These are phyloP conservation scores for Xenopus borealis DNA, from an alignment of 2,113 vertebrate genomes.

Conservation along the genomic window DNA sequence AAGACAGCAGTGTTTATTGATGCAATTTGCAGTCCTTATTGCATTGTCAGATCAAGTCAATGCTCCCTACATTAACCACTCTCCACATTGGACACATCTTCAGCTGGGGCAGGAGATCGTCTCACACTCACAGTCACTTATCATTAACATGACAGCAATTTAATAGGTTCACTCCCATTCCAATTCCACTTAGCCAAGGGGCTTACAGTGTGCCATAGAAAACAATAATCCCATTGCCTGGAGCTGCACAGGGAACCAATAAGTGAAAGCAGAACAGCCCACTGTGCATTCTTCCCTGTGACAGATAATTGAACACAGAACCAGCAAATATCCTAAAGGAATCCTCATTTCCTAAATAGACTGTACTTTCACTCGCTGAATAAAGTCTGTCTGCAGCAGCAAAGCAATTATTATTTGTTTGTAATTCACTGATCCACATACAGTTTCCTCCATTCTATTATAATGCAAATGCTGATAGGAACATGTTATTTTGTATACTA, in stretches of 20 bases:
- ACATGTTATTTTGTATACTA: too few species aligned
- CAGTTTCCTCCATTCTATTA: too few species aligned
- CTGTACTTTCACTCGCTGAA: too few species aligned
- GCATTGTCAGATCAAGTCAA: not conserved
- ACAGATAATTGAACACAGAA: too few species aligned
- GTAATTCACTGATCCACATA: too few species aligned
- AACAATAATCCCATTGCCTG: not conserved
- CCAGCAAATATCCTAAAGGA: too few species aligned
- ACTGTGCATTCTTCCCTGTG: too few species aligned
- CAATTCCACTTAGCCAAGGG: not conserved
- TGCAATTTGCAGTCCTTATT: not conserved
- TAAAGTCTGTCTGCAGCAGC: too few species aligned
- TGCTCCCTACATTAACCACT: not conserved
- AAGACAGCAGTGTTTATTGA: not conserved
- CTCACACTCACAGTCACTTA: not conserved
- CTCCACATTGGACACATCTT: too few species aligned
- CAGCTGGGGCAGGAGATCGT: not conserved
- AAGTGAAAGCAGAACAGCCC: not conserved
- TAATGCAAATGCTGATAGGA: too few species aligned
- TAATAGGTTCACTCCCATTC: not conserved
- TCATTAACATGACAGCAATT: not conserved
- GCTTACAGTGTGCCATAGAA: not conserved
- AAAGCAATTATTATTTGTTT: too few species aligned
- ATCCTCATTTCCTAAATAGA: too few species aligned
- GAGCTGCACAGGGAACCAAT: not conserved